Conservation (phyloP, 1,140 invertebrate species). For the Calephelis nemesis region DNA sequence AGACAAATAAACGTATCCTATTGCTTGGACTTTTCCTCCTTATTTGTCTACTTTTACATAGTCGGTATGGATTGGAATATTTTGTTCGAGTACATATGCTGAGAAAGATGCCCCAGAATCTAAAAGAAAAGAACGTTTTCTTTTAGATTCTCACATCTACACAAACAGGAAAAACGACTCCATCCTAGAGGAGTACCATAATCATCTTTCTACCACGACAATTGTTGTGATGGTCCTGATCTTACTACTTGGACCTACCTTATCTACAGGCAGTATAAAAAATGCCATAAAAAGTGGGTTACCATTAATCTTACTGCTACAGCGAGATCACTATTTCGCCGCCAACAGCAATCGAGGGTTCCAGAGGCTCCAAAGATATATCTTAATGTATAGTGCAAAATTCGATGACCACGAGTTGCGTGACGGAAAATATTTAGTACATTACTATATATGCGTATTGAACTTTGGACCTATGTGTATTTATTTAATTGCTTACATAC, state of each 20-base stretch:
- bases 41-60: too few relatives aligned
- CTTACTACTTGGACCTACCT: too few relatives aligned
- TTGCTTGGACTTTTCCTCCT: too few relatives aligned
- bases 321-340: conserved; percentile 5
- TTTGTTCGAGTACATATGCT: too few relatives aligned
- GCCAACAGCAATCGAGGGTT: conserved; percentile 2
- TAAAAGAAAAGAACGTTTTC: too few relatives aligned
- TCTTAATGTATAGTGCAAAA: conserved; percentile 2
- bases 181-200: conserved; percentile 1
- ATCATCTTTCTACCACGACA: conserved; percentile 1
- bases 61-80: too few relatives aligned
- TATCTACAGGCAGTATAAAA: too few relatives aligned
- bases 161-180: conserved; percentile 1
- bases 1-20: too few relatives aligned
- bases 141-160: too few relatives aligned
- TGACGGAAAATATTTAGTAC: conserved; percentile 2
- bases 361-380: not conserved
- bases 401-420: not conserved
- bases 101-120: too few relatives aligned
- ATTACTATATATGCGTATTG: conserved; percentile 4
- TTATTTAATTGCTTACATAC: not conserved
- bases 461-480: not conserved
- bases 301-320: not conserved
- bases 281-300: too few relatives aligned
- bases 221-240: not conserved